Percentiles rank a stretch among this genome's conserved stretches.
Evolutionary conservation across 2,113 vertebrate species (phyloP).

Genomic region (Sigmodon hispidus): DNA sequence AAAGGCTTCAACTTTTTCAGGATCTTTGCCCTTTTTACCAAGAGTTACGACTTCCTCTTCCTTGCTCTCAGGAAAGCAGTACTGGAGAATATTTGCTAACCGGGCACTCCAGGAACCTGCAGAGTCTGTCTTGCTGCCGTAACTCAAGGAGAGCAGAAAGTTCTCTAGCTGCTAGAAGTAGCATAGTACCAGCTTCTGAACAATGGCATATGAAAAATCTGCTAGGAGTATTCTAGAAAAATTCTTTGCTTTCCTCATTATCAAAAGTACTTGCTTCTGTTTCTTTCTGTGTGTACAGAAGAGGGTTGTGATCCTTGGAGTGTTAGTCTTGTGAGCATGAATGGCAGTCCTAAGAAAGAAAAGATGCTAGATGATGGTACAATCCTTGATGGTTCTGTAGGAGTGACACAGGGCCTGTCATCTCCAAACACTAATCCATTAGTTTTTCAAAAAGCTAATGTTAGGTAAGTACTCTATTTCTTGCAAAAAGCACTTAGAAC

Average conservation of each 20-base stretch:
- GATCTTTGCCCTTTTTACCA: not conserved
- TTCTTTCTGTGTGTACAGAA: not conserved
- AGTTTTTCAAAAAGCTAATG: not conserved
- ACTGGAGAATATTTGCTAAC: not conserved
- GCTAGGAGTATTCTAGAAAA: not conserved
- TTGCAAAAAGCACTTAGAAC: not conserved
- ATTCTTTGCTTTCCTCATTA: not conserved
- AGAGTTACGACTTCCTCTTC: not conserved
- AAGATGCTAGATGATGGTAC: not conserved
- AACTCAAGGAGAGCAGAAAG: not conserved
- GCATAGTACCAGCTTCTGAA: not conserved
- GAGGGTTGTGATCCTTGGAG: not conserved
- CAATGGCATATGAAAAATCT: not conserved
- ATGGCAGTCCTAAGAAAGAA: not conserved
- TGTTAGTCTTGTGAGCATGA: not conserved
- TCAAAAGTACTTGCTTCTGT: not conserved
- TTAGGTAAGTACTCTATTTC: not conserved
- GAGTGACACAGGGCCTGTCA: not conserved
- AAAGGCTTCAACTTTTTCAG: not conserved
- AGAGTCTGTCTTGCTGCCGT: not conserved
- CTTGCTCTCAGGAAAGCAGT: not conserved
- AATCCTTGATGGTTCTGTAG: not conserved
- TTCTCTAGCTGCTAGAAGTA: not conserved
- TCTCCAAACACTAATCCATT: not conserved
- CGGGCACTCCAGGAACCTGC: not conserved